Conservation (phyloP, 2,888 invertebrate genomes). For the Microplitis deprimator region DNA sequence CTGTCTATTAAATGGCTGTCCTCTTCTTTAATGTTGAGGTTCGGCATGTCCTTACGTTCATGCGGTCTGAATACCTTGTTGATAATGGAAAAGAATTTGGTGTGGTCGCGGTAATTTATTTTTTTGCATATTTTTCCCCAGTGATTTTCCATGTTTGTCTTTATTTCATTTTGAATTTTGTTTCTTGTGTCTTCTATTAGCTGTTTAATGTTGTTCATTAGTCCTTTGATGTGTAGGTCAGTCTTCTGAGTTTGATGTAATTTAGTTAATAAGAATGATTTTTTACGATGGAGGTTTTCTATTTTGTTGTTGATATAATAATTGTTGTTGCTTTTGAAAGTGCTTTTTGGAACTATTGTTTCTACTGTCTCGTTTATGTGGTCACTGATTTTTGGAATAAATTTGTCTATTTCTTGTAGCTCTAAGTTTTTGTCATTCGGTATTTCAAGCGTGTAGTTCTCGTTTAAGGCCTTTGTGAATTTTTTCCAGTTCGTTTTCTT, state of each 20-base stretch:
- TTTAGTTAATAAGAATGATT: too few relatives aligned
- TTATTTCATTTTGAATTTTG: background rate
- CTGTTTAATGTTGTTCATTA: background rate
- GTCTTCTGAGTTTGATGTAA: too few relatives aligned
- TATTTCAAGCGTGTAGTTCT: background rate
- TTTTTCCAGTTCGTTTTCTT: conserved; percentile 24
- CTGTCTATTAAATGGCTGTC: background rate
- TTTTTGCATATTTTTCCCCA: conserved; percentile 37
- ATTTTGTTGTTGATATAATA: conserved; percentile 22
- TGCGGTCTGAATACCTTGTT: conserved; percentile 36
- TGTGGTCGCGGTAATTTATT: conserved; percentile 33
- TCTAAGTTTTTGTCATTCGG: background rate
- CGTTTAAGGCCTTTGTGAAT: background rate
- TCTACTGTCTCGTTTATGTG: too few relatives aligned
- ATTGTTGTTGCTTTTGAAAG: background rate
- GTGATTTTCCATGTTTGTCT: conserved; percentile 1
- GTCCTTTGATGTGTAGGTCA: background rate
- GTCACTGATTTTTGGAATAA: conserved; percentile 1
- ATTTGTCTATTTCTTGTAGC: background rate
- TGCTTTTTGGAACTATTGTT: too few relatives aligned
- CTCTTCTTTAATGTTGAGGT: background rate
- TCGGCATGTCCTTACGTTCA: background rate
- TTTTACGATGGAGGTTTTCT: conserved; percentile 8
- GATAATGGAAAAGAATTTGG: conserved; percentile 42
- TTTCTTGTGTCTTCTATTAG: background rate